These are phyloP conservation scores for Chrysopa pallens DNA, from an alignment of 1,140 invertebrate genomes.

Conservation along the genomic window DNA sequence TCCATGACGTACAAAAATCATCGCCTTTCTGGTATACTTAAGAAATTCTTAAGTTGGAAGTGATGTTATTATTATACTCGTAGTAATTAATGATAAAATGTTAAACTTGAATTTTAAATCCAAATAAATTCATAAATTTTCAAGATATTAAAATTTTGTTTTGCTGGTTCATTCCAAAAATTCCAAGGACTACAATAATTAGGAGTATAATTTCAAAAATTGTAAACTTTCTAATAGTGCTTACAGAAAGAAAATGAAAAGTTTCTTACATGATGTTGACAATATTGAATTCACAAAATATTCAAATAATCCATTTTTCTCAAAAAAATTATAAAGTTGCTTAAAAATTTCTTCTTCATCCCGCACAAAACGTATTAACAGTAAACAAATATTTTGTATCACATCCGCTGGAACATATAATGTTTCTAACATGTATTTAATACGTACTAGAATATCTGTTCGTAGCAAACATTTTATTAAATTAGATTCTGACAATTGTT, in stretches of 20 bases:
- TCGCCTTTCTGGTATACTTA: no score
- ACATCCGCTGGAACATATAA: no score
- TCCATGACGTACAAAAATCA: no score
- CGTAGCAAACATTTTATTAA: constrained; percentile 50
- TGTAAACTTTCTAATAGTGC: no score
- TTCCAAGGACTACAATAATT: no score
- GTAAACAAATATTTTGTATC: constrained; percentile 11
- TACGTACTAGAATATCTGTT: constrained; percentile 54
- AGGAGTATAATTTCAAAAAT: no score
- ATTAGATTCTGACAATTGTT: constrained; percentile 62
- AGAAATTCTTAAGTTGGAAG: no score
- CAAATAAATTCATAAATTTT: not conserved
- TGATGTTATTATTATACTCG: no score
- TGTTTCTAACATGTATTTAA: constrained; percentile 28
- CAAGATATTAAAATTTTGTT: not conserved
- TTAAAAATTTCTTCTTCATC: not conserved
- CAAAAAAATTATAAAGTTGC: not conserved
- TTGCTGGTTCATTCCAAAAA: no score
- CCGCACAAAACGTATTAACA: not conserved
- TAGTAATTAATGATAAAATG: no score
- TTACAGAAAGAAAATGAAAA: constrained; percentile 5
- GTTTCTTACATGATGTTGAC: not conserved
- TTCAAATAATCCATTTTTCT: not conserved
- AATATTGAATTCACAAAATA: not conserved
- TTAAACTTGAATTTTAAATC: no score